A percentile compares a stretch with the other conserved stretches of the same genome.
Evolutionary conservation across 2,113 vertebrate genomes (phyloP).

Genomic region (Vidua chalybeata): DNA sequence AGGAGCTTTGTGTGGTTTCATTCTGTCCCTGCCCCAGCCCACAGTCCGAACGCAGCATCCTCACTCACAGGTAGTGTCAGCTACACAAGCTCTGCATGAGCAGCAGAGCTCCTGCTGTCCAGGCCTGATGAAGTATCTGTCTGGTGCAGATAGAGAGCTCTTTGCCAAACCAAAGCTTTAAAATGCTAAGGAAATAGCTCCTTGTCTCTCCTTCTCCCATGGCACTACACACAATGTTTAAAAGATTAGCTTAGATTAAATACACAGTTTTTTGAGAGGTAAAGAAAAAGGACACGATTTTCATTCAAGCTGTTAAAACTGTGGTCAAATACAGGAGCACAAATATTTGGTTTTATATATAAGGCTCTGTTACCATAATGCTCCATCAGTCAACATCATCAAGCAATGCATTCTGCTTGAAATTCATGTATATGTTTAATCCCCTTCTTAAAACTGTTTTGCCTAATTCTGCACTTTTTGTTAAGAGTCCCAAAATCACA

Average conservation of each 20-base stretch:
- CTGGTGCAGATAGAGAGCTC: conserved; percentile 4
- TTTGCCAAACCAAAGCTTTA: not conserved
- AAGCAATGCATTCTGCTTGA: not conserved
- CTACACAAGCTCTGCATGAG: not conserved
- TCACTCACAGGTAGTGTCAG: not conserved
- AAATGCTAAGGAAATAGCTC: not conserved
- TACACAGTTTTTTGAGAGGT: not conserved
- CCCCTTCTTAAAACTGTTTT: not conserved
- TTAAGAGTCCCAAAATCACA: not conserved
- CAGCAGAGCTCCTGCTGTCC: not conserved
- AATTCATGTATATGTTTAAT: not conserved
- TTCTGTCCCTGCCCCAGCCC: not conserved
- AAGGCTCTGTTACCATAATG: not conserved
- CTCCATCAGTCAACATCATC: not conserved
- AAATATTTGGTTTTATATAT: not conserved
- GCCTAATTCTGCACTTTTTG: not conserved
- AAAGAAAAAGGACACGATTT: not conserved
- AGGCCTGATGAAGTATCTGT: not conserved
- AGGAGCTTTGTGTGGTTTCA: not conserved
- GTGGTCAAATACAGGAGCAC: not conserved
- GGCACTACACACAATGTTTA: not conserved
- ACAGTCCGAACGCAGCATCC: not conserved
- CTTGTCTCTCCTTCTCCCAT: not conserved
- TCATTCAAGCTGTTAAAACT: not conserved
- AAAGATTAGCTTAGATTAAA: conserved; percentile 22